These are phyloP conservation scores for Remorina albescens DNA, from an alignment of 2,797 vertebrate genomes.

Conservation along the genomic window DNA sequence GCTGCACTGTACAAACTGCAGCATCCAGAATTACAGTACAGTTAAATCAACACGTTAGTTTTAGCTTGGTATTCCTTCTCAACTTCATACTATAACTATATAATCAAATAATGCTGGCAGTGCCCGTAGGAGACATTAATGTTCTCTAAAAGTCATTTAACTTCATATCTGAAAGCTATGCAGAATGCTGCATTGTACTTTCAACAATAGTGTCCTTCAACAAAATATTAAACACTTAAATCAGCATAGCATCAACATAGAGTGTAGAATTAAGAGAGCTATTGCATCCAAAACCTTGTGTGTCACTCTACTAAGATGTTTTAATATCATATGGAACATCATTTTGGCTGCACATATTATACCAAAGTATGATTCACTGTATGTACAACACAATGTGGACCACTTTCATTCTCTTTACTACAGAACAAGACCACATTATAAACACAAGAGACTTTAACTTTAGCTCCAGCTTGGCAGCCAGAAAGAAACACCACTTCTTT, in stretches of 20 bases:
- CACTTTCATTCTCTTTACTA: conserved; percentile 30
- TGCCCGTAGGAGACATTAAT: not conserved
- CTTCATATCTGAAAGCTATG: not conserved
- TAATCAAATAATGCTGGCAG: not conserved
- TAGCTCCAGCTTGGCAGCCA: conserved; percentile 27
- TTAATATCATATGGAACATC: conserved; percentile 4
- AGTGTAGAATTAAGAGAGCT: not conserved
- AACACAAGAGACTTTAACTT: conserved; percentile 47
- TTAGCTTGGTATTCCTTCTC: too few species aligned
- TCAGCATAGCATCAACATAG: not conserved
- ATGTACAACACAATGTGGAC: not conserved
- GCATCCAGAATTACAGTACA: too few species aligned
- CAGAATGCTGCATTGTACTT: not conserved
- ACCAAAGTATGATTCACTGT: conserved; percentile 7
- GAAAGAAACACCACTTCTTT: conserved; percentile 53
- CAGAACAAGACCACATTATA: conserved; percentile 60
- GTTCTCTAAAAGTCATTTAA: not conserved
- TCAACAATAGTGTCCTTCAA: too few species aligned
- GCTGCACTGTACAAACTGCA: too few species aligned
- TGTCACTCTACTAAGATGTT: not conserved
- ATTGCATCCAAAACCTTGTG: not conserved
- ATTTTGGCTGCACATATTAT: conserved; percentile 18
- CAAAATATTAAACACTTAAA: not conserved
- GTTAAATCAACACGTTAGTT: too few species aligned
- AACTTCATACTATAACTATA: too few species aligned